A percentile compares a stretch with the other conserved stretches of the same genome.
These are phyloP conservation scores for Meloidogyne floridensis DNA, from an alignment of 1,140 invertebrate species.

Conservation along the genomic window DNA sequence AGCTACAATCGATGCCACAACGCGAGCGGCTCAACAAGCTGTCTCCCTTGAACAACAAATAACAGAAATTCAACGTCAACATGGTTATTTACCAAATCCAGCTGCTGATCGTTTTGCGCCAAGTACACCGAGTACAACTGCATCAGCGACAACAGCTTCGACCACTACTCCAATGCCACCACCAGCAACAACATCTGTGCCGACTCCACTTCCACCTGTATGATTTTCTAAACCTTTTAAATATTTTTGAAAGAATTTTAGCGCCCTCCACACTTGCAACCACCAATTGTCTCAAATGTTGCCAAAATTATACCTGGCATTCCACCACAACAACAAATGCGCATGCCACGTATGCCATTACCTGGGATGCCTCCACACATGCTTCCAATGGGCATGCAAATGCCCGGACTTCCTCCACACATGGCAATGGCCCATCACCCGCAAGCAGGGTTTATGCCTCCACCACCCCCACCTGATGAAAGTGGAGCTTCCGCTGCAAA, in stretches of 20 bases:
- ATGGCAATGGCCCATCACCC: slow-evolving; percentile 49
- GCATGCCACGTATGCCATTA: slow-evolving; percentile 4
- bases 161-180: slow-evolving; percentile 20
- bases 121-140: neutral
- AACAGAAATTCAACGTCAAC: slow-evolving; percentile 57
- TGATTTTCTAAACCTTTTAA: neutral
- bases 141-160: slow-evolving; percentile 8
- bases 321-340: slow-evolving; percentile 11
- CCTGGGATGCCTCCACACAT: slow-evolving; percentile 20
- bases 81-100: slow-evolving; percentile 59
- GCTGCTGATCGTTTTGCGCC: slow-evolving; percentile 68
- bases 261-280: neutral
- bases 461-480: slow-evolving; percentile 12
- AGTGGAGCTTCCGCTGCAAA: slow-evolving; percentile 80
- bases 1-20: slow-evolving; percentile 86
- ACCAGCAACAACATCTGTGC: slow-evolving; percentile 2
- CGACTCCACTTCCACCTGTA: neutral
- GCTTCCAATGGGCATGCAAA: slow-evolving; percentile 27
- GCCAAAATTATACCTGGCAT: slow-evolving; percentile 31
- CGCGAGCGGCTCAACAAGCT: slow-evolving; percentile 85
- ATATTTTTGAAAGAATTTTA: neutral
- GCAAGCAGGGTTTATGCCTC: slow-evolving; percentile 5
- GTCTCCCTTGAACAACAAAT: slow-evolving; percentile 77
- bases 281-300: slow-evolving; percentile 32
- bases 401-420: slow-evolving; percentile 45